Evolutionary conservation across 2,888 invertebrate genomes (phyloP).

Genomic region (Pharmacophagus antenor): DNA sequence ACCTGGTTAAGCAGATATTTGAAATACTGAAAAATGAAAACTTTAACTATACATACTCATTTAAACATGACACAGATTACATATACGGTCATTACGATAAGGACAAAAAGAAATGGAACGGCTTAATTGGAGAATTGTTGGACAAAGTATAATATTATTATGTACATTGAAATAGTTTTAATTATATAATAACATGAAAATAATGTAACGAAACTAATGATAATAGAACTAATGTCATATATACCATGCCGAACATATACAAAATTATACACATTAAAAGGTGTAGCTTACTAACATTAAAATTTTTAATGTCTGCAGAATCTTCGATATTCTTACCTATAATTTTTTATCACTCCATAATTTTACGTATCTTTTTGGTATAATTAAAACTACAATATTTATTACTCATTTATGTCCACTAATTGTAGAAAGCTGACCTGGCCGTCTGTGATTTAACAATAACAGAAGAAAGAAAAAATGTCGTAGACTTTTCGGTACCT

Average conservation of each 20-base stretch:
- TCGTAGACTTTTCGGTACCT: constrained; percentile 96
- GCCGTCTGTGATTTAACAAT: constrained; percentile 89
- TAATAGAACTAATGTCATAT: too few relatives aligned
- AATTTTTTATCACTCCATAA: too few relatives aligned
- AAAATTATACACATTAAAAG: too few relatives aligned
- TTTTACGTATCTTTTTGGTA: too few relatives aligned
- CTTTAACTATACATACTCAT: constrained; percentile 61
- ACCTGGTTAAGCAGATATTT: constrained; percentile 86
- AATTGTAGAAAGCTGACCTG: constrained; percentile 62
- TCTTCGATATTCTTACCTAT: too few relatives aligned
- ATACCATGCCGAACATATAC: too few relatives aligned
- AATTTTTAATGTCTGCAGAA: too few relatives aligned
- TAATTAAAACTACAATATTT: neutral
- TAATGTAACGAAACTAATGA: too few relatives aligned
- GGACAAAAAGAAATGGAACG: constrained; percentile 63
- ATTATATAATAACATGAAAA: too few relatives aligned
- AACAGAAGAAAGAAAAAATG: constrained; percentile 92
- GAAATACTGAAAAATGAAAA: constrained; percentile 71
- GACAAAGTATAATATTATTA: constrained; percentile 68
- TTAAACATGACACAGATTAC: constrained; percentile 48
- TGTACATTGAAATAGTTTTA: too few relatives aligned
- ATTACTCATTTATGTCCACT: neutral
- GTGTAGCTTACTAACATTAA: too few relatives aligned
- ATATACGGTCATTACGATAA: constrained; percentile 51
- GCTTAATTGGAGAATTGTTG: constrained; percentile 63